A percentile compares a stretch with the other conserved stretches of the same genome.
Conservation (phyloP, 2,797 vertebrate species). For the Darevskia nairensis region DNA sequence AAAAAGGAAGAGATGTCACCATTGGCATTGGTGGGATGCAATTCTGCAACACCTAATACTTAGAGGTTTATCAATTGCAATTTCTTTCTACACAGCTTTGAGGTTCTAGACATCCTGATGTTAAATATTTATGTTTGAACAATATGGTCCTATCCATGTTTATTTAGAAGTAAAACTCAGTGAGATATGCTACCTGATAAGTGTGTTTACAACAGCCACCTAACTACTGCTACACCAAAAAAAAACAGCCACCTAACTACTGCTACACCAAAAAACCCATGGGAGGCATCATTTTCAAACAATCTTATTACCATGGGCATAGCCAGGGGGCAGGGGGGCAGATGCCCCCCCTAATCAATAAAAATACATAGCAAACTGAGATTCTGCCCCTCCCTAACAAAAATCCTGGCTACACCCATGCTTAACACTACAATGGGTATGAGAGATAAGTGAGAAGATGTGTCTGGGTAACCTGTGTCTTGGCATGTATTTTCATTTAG, state of each 20-base stretch:
- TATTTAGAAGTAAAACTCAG: background rate
- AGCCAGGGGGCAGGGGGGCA: no score
- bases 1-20: constrained; percentile 21
- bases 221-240: background rate
- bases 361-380: no score
- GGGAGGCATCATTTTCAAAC: background rate
- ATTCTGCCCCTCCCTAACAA: no score
- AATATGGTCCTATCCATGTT: background rate
- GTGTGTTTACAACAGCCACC: no score
- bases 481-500: background rate
- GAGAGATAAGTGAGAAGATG: background rate
- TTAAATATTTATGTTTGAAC: background rate
- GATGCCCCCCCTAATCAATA: no score
- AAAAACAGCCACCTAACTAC: background rate
- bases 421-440: no score
- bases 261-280: background rate
- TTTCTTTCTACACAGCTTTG: background rate
- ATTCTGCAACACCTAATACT: background rate
- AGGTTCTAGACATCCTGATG: background rate
- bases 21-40: background rate
- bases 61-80: background rate
- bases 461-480: background rate
- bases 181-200: background rate
- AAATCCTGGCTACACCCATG: no score
- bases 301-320: background rate